A percentile compares a stretch with the other conserved stretches of the same genome.
These are phyloP conservation scores for Caenorhabditis japonica DNA, from an alignment of 2,888 invertebrate genomes.

Conservation along the genomic window DNA sequence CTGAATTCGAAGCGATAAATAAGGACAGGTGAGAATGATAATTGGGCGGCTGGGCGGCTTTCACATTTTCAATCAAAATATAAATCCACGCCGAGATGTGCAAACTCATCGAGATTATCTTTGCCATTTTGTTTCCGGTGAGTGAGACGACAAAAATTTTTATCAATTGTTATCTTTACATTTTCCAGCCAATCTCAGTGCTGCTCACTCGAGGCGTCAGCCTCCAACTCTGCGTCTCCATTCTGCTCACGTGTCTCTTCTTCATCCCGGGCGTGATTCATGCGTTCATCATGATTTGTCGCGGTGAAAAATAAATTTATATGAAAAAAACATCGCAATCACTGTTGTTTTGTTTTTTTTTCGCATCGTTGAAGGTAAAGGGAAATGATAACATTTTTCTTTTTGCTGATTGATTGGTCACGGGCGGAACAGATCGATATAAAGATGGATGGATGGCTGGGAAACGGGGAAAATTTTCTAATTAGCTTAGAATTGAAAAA, in stretches of 20 bases:
- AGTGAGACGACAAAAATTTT: not conserved
- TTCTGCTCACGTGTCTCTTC: conserved; percentile 48
- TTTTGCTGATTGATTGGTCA: not conserved
- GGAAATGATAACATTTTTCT: too few species aligned
- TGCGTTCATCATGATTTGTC: conserved; percentile 28
- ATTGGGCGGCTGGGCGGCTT: not conserved
- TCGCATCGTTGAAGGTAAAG: too few species aligned
- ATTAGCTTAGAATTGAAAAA: too few species aligned
- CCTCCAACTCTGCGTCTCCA: conserved; percentile 21
- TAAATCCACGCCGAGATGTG: conserved; percentile 3
- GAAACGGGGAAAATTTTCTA: not conserved
- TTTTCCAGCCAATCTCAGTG: conserved; percentile 46
- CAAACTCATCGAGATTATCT: conserved; percentile 19
- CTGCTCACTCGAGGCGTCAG: conserved; percentile 31
- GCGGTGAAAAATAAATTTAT: conserved; percentile 30
- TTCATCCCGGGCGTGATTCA: conserved; percentile 46
- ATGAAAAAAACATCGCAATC: too few species aligned
- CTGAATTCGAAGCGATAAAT: not conserved
- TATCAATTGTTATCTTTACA: not conserved
- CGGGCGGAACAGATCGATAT: conserved; percentile 13
- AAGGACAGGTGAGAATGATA: not conserved
- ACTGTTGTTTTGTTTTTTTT: too few species aligned
- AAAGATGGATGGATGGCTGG: not conserved
- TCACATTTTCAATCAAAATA: not conserved
- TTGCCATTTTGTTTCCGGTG: conserved; percentile 37